Evolutionary conservation across 2,888 invertebrate species (phyloP).

Genomic region (Tachina fera): DNA sequence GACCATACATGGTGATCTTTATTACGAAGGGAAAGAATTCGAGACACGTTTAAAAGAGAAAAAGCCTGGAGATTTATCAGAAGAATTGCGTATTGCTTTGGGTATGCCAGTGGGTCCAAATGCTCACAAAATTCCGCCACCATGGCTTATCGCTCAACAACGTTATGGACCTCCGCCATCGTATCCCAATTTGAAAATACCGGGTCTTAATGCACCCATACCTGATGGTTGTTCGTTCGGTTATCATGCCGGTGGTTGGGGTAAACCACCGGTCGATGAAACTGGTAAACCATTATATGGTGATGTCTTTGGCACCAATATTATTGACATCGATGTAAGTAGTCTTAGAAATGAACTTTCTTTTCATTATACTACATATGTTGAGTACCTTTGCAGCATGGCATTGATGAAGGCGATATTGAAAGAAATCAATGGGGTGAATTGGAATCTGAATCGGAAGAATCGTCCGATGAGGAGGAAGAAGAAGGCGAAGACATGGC

Average conservation of each 20-base stretch:
- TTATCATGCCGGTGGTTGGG: slow-evolving; percentile 99
- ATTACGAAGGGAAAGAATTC: slow-evolving; percentile 99
- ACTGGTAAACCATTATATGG: slow-evolving; percentile 98
- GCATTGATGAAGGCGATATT: slow-evolving; percentile 92
- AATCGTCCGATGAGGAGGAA: slow-evolving; percentile 86
- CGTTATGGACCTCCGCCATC: slow-evolving; percentile 98
- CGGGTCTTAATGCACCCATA: slow-evolving; percentile 98
- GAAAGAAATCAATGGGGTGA: slow-evolving; percentile 99
- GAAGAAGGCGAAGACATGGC: slow-evolving; percentile 86
- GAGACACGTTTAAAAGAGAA: slow-evolving; percentile 98
- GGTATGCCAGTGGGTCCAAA: slow-evolving; percentile 99
- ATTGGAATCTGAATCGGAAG: slow-evolving; percentile 92
- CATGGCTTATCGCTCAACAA: slow-evolving; percentile 90
- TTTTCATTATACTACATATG: neutral
- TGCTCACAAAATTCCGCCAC: slow-evolving; percentile 95
- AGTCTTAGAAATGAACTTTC: neutral
- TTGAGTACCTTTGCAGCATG: slow-evolving; percentile 82
- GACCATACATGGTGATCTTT: slow-evolving; percentile 99
- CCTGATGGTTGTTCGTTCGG: slow-evolving; percentile 99
- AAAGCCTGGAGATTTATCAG: slow-evolving; percentile 98
- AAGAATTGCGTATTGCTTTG: slow-evolving; percentile 96
- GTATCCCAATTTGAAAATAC: slow-evolving; percentile 98
- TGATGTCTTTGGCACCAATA: slow-evolving; percentile 97
- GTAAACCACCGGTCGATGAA: slow-evolving; percentile 99
- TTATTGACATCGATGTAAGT: slow-evolving; percentile 88